A percentile compares a stretch with the other conserved stretches of the same genome.
These are phyloP conservation scores for Fopius arisanus DNA, from an alignment of 1,140 invertebrate species.

Conservation along the genomic window DNA sequence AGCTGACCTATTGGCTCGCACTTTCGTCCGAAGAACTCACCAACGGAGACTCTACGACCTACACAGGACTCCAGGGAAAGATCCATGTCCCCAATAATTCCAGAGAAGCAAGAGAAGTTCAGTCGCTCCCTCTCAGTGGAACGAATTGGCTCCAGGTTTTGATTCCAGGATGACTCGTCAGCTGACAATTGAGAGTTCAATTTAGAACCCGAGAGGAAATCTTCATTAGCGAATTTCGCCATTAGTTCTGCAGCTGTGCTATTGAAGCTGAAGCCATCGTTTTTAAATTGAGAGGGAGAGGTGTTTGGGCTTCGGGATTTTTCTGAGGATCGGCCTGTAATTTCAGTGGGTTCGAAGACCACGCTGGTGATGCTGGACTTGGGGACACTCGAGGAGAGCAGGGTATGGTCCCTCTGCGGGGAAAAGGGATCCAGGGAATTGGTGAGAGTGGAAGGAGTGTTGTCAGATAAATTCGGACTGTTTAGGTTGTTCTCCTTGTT, in stretches of 20 bases:
- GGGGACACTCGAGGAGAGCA: background rate
- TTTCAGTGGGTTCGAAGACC: constrained; percentile 53
- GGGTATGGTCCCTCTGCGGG: background rate
- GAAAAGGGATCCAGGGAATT: constrained; percentile 23
- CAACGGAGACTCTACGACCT: constrained; percentile 49
- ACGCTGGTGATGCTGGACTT: constrained; percentile 35
- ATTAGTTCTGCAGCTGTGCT: constrained; percentile 45
- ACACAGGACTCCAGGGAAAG: constrained; percentile 48
- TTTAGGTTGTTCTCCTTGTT: constrained; percentile 38
- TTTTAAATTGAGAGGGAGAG: constrained; percentile 11
- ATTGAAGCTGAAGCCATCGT: constrained; percentile 43
- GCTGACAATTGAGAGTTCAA: constrained; percentile 43
- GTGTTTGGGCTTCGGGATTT: constrained; percentile 38
- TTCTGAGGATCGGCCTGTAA: constrained; percentile 52
- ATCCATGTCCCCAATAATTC: constrained; percentile 53
- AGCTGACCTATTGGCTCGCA: constrained; percentile 46
- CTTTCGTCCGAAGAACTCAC: constrained; percentile 54
- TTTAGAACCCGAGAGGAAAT: constrained; percentile 51
- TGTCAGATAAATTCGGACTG: constrained; percentile 27
- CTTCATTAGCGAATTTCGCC: constrained; percentile 48
- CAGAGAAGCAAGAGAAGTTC: constrained; percentile 53
- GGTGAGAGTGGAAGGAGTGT: constrained; percentile 30
- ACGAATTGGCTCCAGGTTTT: constrained; percentile 28
- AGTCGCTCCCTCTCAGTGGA: constrained; percentile 37
- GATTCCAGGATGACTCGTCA: constrained; percentile 50